Base-by-base conservation (phyloP, 2,797 vertebrate species). In the Sebastiscus albofasciatus region DNA sequence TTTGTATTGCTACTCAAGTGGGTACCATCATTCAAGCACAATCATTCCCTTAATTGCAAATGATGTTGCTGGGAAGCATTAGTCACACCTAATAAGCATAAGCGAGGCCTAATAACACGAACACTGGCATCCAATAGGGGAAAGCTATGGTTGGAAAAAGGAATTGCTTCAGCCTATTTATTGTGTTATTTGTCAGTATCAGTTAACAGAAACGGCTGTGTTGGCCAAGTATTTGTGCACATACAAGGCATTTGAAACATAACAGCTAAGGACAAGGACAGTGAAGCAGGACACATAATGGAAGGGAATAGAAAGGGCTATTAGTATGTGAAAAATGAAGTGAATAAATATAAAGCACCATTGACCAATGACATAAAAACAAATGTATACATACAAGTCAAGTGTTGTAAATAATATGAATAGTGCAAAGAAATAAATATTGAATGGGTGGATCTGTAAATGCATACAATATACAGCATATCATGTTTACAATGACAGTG, bases 1-100 rank as follows among this genome's bases (percentile, higher is more conserved):
- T 79, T 76, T 82, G 42, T 4, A 26, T 69, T 78, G 52, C 71
- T 6, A 4, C 33, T 75, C 18, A 59, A 69, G 29, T 16, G n/a
- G n/a, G 29, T 18, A 1, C n/a, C 39, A 42, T 16, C 61, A 56
- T 42, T 72, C 46, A 60, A 60, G 14, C 42, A 55, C 20, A 67
- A 81, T 71, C 62, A 49, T 39, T 29, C 16, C 11, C 61, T 56
- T 65, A 62, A 56, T 65, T 84, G 83, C 55, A 87, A 84, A 87
- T 78, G 34, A 75, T 70, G 69, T 72, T n/a, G 11, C 7, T 3
- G 13, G 22, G 69, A 71, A 34, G 18, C 11, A 81, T 84, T 79
- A 58, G 84, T 76, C 74, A 81, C 60, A 42, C 20, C 36, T 62
- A 12, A 61, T 26, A 58, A 59, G 14, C 42, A 70, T 26, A 39